Evolutionary conservation across 2,797 vertebrate species (phyloP), one percentile per base, ranked within the genome.

Genomic region (Cuniculus paca): DNA sequence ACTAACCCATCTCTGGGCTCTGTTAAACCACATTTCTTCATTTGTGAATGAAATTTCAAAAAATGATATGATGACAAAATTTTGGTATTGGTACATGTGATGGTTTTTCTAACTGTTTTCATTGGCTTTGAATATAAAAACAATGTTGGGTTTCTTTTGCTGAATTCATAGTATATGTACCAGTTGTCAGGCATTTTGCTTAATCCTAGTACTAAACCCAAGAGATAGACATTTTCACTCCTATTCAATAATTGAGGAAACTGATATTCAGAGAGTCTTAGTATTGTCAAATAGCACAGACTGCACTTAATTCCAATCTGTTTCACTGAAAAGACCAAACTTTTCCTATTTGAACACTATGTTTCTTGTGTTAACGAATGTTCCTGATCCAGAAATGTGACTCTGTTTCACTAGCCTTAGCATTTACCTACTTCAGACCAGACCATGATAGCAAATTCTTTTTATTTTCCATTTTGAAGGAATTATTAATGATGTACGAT

Each of bases 401-500:
- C 36, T n/a, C n/a, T 48, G n/a, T n/a, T 77, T 74, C 82, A 77
- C 60, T 56, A 58, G 45, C 78, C 94, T 97, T 86, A 92, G 48
- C 74, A 94, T 93, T 96, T 94, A 74, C 81, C 74, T 92, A 61
- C 24, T 56, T 95, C 94, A 82, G 26, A 92, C 24, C 56, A 87
- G 78, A 70, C 48, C 39, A 84, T 26, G 72, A 42, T 56, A 36
- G 58, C 6, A 79, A 56, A 34, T 50, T 13, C 12, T 24, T 48
- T 63, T 39, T 22, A 26, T 80, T 92, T 42, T 26, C 0, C 6
- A 82, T 90, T 94, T 79, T 36, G 65, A 68, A 68, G 22, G 22
- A 94, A 83, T 90, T 86, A 77, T 86, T 96, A 87, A 89, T 65
- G 48, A 82, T 63, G n/a, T 22, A 34, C 60, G 75, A 86, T 87